Percentiles rank a stretch among this genome's conserved stretches.
Evolutionary conservation across 2,888 invertebrate genomes (phyloP).

Genomic region (Trachelus iudaicus): DNA sequence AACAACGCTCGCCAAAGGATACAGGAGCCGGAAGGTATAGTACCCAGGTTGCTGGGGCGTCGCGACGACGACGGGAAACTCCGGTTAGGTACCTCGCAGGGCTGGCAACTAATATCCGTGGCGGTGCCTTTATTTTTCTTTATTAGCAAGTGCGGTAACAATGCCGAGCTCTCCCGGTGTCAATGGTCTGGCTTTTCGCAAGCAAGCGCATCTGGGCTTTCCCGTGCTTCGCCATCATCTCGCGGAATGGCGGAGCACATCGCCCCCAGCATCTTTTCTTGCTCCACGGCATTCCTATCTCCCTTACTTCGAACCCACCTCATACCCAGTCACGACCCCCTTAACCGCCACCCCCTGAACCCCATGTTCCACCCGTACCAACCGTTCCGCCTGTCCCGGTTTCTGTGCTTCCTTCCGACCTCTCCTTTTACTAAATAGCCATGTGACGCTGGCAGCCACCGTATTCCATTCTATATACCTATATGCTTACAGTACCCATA

Average conservation of each 20-base stretch:
- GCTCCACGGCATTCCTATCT: constrained; percentile 29
- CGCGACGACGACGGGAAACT: not conserved
- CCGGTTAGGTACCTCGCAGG: not conserved
- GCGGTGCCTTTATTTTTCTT: constrained; percentile 53
- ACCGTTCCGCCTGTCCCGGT: constrained; percentile 11
- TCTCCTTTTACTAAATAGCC: constrained; percentile 42
- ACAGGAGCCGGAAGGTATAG: not conserved
- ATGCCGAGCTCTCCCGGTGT: constrained; percentile 32
- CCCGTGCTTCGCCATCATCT: constrained; percentile 28
- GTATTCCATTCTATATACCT: constrained; percentile 40
- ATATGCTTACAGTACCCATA: constrained; percentile 1
- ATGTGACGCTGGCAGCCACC: constrained; percentile 45
- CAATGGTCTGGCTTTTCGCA: constrained; percentile 47
- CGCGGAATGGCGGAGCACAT: constrained; percentile 21
- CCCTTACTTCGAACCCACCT: constrained; percentile 17
- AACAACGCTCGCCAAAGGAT: not conserved
- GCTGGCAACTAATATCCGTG: constrained; percentile 45
- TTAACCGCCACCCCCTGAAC: constrained; percentile 17
- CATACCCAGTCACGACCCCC: constrained; percentile 16
- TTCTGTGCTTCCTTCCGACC: constrained; percentile 8
- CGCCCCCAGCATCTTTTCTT: constrained; percentile 42
- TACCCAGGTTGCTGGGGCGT: not conserved
- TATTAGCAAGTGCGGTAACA: constrained; percentile 47
- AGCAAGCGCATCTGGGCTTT: constrained; percentile 37
- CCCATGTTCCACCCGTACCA: constrained; percentile 18